A percentile compares a stretch with the other conserved stretches of the same genome.
phyloP scores from a whole-genome alignment of 2,888 invertebrate genomes.

The Polyommatus icarus region DNA sequence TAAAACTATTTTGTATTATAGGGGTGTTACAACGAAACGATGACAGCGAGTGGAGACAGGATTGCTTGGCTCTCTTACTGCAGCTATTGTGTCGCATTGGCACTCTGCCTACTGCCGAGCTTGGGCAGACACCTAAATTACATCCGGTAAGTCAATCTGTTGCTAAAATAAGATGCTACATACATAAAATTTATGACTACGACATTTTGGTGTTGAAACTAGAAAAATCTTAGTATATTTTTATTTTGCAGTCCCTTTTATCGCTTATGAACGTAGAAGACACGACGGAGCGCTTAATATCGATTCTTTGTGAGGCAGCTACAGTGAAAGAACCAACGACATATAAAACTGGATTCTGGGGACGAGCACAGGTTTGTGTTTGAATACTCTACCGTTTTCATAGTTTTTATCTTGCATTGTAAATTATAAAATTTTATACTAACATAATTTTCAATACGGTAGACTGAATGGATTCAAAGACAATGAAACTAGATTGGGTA shows the following conservation, averaged over 20 bases:
- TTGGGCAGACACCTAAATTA: slow-evolving; percentile 73
- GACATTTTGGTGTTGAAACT: neutral
- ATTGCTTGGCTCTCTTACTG: slow-evolving; percentile 92
- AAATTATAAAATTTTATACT: neutral
- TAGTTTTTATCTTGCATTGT: neutral
- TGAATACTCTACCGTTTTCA: neutral
- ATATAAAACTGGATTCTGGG: slow-evolving; percentile 96
- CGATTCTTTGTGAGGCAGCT: slow-evolving; percentile 93
- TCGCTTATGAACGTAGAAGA: slow-evolving; percentile 92
- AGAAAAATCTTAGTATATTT: slow-evolving; percentile 30
- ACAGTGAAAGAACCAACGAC: slow-evolving; percentile 89
- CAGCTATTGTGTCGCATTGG: slow-evolving; percentile 93
- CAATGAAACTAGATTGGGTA: no score
- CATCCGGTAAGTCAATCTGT: slow-evolving; percentile 79
- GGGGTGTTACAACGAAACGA: slow-evolving; percentile 86
- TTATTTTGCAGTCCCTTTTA: slow-evolving; percentile 80
- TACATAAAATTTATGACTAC: neutral
- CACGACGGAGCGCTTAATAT: slow-evolving; percentile 90
- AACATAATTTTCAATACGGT: neutral
- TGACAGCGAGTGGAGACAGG: slow-evolving; percentile 96
- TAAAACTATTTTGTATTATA: slow-evolving; percentile 44
- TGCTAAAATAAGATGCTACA: neutral
- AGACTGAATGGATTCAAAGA: neutral
- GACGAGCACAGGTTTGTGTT: slow-evolving; percentile 87
- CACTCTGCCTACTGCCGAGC: slow-evolving; percentile 80